Evolutionary conservation across 1,140 invertebrate genomes (phyloP).

Genomic region (Saccostrea echinata): DNA sequence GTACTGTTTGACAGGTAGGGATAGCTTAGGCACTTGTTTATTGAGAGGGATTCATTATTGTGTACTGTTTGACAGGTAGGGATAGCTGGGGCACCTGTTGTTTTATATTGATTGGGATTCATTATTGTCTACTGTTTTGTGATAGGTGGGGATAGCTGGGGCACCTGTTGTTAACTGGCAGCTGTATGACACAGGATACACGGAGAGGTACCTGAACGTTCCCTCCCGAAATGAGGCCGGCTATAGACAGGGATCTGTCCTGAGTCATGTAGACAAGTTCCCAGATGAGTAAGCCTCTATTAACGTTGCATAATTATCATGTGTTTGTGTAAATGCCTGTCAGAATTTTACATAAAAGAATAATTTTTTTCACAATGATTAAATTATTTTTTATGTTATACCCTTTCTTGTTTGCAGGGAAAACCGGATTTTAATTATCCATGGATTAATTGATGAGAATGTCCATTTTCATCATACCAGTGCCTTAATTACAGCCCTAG

Average conservation of each 20-base stretch:
- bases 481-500: constrained; percentile 92
- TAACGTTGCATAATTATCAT: too few relatives aligned
- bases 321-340: too few relatives aligned
- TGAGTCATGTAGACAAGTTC: constrained; percentile 75
- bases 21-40: not conserved
- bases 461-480: constrained; percentile 99
- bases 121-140: too few relatives aligned
- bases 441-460: constrained; percentile 99
- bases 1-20: not conserved
- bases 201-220: constrained; percentile 95
- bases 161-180: constrained; percentile 98
- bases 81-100: not conserved
- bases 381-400: not conserved
- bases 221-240: constrained; percentile 90
- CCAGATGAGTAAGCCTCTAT: constrained; percentile 73
- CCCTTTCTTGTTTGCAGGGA: constrained; percentile 83
- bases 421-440: constrained; percentile 96
- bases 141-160: constrained; percentile 91
- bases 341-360: too few relatives aligned
- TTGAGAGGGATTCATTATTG: too few relatives aligned
- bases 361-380: not conserved
- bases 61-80: not conserved
- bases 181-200: constrained; percentile 96
- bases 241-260: constrained; percentile 84
- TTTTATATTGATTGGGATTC: too few relatives aligned